Base-by-base conservation (phyloP, 2,888 invertebrate species). In the Drosophila paracracens region DNA sequence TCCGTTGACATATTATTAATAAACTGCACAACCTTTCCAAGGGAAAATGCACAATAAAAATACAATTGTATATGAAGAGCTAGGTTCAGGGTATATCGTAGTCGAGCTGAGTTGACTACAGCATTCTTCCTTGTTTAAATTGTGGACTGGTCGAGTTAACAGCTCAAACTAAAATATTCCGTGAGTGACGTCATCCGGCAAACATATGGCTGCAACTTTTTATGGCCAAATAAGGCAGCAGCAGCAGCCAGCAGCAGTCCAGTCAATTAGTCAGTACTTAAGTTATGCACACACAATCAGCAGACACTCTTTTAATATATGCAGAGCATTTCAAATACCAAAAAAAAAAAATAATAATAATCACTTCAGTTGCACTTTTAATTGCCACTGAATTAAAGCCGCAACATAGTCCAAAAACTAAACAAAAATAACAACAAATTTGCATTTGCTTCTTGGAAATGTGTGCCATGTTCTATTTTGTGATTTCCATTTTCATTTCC, bases 211-310 rank as follows among this genome's bases (percentile, higher is more conserved):
- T n/a, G 29, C 21, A 50, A 73, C 56, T 27, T 73, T 66, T 48
- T 31, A 58, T 57, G 29, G 52, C 52, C 52, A 18, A 58, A 25
- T 38, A 43, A 54, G 63, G 31, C 48, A 56, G 25, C 25, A 6
- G 21, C 46, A 8, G 25, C 36, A 36, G 36, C 36, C 33, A 62
- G 40, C 43, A 54, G n/a, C 36, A 38, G 58, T 66, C 56, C 66
- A 43, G 65, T 50, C 79, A 79, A 79, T 83, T 88, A 84, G 82
- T 58, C 52, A 50, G 21, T 59, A 72, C 57, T 46, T 57, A 85
- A 81, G 74, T 79, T 87, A 89, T 89, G 85, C 80, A 82, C 85
- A 87, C 80, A 87, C 66, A 70, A 81, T 76, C 58, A 74, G 72
- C 56, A 72, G 52, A n/a, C 48, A 75, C 57, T 57, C n/a, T 40